Evolutionary conservation across 92 coral and sea anemone species (phyloP).

Genomic region (Heliopora coerulea): DNA sequence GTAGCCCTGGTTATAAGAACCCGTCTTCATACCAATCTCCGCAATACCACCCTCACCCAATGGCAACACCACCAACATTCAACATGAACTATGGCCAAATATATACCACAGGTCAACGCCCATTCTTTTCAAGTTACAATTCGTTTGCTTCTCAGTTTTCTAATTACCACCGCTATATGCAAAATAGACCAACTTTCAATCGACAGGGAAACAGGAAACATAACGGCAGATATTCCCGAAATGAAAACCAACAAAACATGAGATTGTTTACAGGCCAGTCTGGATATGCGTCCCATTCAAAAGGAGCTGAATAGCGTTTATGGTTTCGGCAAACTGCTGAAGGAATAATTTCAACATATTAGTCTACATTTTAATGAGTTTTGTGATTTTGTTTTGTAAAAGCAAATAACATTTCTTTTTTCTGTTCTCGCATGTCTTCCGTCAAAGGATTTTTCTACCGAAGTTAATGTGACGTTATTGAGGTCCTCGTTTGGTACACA

Average conservation of each 20-base stretch:
- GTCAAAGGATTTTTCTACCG: too few species aligned
- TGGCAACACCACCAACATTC: slow-evolving; percentile 26
- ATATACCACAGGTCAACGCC: slow-evolving; percentile 30
- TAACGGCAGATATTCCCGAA: slow-evolving; percentile 25
- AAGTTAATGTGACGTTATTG: too few species aligned
- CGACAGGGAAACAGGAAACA: slow-evolving; percentile 21
- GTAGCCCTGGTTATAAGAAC: slow-evolving; percentile 38
- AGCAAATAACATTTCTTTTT: too few species aligned
- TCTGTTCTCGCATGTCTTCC: too few species aligned
- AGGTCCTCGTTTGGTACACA: too few species aligned
- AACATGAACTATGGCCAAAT: slow-evolving; percentile 43
- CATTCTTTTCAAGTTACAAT: slow-evolving; percentile 28
- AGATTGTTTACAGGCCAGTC: slow-evolving; percentile 16
- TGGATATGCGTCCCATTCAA: slow-evolving; percentile 19
- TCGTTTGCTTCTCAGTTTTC: slow-evolving; percentile 13
- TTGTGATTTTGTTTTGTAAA: too few species aligned
- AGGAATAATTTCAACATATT: too few species aligned
- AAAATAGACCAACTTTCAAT: slow-evolving; percentile 14
- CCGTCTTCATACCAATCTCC: slow-evolving; percentile 45
- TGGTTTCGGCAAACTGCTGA: background rate
- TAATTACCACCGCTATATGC: slow-evolving; percentile 2
- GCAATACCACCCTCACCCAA: slow-evolving; percentile 34
- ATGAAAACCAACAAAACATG: slow-evolving; percentile 24
- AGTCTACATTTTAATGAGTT: too few species aligned
- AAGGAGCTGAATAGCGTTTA: slow-evolving; percentile 18